Conservation (phyloP, 1,140 invertebrate species). For the Drosophila lacertosa region DNA sequence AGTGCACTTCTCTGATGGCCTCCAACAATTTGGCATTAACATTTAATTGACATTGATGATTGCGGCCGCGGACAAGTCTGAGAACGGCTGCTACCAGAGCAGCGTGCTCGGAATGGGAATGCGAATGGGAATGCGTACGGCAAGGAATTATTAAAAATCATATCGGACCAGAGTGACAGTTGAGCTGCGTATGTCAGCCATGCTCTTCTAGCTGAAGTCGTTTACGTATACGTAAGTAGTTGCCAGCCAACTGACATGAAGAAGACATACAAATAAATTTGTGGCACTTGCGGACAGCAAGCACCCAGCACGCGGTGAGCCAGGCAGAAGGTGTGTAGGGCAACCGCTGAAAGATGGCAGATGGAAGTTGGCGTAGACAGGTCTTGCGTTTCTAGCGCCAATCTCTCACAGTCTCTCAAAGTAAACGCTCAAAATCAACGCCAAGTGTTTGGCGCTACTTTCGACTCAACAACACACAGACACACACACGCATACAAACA, state of each 20-base stretch:
- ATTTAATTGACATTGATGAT: constrained; percentile 81
- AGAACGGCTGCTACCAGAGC: constrained; percentile 50
- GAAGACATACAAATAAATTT: constrained; percentile 80
- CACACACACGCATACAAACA: neutral
- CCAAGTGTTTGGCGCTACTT: constrained; percentile 53
- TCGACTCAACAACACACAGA: neutral
- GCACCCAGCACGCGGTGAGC: constrained; percentile 46
- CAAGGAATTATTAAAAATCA: constrained; percentile 75
- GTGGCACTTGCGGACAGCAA: constrained; percentile 70
- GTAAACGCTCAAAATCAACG: constrained; percentile 62
- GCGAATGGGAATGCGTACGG: constrained; percentile 43
- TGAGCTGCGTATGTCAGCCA: constrained; percentile 63
- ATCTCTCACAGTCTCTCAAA: constrained; percentile 59
- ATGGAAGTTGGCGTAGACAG: constrained; percentile 10
- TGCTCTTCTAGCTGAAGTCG: constrained; percentile 20
- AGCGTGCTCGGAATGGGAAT: constrained; percentile 55
- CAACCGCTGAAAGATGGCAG: constrained; percentile 15
- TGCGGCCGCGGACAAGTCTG: constrained; percentile 65
- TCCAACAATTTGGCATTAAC: constrained; percentile 63
- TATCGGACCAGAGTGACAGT: constrained; percentile 49
- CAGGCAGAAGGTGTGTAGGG: neutral
- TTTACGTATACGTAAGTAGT: constrained; percentile 14
- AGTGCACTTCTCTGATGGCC: constrained; percentile 34
- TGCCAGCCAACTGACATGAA: constrained; percentile 54
- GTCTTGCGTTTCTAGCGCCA: constrained; percentile 59